phyloP scores from a whole-genome alignment of 1,140 invertebrate species.

The Eupristina koningsbergeri region DNA sequence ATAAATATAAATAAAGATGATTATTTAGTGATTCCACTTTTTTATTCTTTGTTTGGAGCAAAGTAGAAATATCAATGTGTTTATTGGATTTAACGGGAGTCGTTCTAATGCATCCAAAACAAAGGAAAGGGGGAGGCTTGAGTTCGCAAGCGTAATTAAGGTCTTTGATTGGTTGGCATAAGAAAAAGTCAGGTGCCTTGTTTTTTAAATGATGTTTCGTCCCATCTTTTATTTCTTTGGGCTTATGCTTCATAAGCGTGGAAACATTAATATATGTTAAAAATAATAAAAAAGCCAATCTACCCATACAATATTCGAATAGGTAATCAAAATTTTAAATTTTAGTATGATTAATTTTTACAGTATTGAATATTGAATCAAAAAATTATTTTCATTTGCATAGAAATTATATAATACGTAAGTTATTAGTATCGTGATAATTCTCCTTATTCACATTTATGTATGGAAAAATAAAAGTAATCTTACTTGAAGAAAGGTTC shows the following conservation, averaged over 20 bases:
- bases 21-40: background rate
- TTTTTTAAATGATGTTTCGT: background rate
- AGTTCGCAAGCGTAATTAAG: background rate
- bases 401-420: background rate
- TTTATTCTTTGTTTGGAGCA: background rate
- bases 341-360: background rate
- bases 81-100: background rate
- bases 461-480: background rate
- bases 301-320: background rate
- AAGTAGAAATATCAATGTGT: background rate
- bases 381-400: background rate
- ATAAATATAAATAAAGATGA: background rate
- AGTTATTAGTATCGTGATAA: background rate
- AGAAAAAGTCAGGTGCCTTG: background rate
- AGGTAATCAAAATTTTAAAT: background rate
- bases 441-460: background rate
- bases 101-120: background rate
- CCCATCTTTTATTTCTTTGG: background rate
- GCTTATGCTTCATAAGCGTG: background rate
- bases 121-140: background rate
- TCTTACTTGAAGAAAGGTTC: no score
- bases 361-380: background rate
- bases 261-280: background rate
- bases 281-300: background rate
- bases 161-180: background rate